Percentiles rank a stretch among this genome's conserved stretches.
Conservation (phyloP, 2,888 invertebrate genomes). For the Zootermopsis nevadensis region DNA sequence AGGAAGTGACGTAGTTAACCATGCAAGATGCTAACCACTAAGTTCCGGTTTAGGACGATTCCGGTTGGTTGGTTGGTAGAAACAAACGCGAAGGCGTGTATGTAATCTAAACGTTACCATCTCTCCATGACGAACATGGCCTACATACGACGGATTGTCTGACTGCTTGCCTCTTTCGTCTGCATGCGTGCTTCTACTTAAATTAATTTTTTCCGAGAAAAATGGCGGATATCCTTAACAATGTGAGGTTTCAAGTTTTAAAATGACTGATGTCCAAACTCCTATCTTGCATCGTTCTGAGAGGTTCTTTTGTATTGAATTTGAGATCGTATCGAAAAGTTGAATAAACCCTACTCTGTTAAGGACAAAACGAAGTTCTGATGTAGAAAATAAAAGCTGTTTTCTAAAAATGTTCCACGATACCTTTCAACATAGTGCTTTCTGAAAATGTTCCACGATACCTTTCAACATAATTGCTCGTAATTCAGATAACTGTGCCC, state of each 20-base stretch:
- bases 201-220: conserved; percentile 8
- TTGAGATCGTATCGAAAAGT: too few species aligned
- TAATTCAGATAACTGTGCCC: background rate
- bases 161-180: background rate
- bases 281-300: background rate
- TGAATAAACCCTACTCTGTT: too few species aligned
- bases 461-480: background rate
- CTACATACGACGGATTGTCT: conserved; percentile 18
- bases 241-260: background rate
- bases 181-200: conserved; percentile 4
- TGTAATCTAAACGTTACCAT: conserved; percentile 30
- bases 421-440: background rate
- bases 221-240: conserved; percentile 28
- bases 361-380: background rate
- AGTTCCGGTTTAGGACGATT: conserved; percentile 36
- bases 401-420: background rate
- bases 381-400: background rate
- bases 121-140: conserved; percentile 1
- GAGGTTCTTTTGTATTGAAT: background rate
- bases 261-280: background rate
- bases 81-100: conserved; percentile 40
- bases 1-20: conserved; percentile 38
- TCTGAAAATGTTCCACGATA: too few species aligned
- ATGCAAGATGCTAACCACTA: conserved; percentile 41
- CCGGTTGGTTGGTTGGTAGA: conserved; percentile 36